phyloP scores from a whole-genome alignment of 2,797 vertebrate genomes.

The Sciaenops ocellatus region DNA sequence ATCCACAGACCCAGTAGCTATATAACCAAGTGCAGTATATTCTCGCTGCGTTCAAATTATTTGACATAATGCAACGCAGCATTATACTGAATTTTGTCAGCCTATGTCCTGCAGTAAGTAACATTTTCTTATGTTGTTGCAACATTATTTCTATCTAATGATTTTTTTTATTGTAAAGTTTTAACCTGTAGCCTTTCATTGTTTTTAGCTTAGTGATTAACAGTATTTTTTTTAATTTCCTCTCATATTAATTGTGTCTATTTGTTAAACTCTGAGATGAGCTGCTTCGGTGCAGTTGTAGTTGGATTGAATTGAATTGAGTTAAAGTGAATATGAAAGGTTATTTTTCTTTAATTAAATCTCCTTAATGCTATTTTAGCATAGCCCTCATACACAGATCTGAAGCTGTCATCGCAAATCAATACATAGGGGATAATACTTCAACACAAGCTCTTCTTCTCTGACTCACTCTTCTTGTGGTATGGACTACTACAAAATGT shows the following conservation, averaged over 20 bases:
- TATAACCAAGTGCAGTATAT: background rate
- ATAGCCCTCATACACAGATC: background rate
- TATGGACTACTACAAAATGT: constrained; percentile 45
- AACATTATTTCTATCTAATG: background rate
- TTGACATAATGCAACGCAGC: background rate
- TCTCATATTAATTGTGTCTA: background rate
- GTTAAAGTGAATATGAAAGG: background rate
- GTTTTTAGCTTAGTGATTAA: background rate
- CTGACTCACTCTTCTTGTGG: constrained; percentile 13
- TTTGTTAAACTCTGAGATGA: background rate
- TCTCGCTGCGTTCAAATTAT: background rate
- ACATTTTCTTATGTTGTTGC: background rate
- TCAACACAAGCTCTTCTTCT: constrained; percentile 17
- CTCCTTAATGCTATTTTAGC: background rate
- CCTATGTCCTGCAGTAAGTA: background rate
- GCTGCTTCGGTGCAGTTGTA: background rate
- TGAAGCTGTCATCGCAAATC: too few relatives aligned
- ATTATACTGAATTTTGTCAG: background rate
- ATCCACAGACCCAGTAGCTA: background rate
- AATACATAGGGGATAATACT: background rate
- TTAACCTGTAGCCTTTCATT: background rate
- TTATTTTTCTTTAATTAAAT: background rate
- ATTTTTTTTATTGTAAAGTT: background rate
- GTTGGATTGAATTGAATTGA: background rate
- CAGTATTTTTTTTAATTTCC: background rate